Evolutionary conservation across 2,888 invertebrate genomes (phyloP), one percentile per base, ranked within the genome.

Genomic region (Ophion ellenae): DNA sequence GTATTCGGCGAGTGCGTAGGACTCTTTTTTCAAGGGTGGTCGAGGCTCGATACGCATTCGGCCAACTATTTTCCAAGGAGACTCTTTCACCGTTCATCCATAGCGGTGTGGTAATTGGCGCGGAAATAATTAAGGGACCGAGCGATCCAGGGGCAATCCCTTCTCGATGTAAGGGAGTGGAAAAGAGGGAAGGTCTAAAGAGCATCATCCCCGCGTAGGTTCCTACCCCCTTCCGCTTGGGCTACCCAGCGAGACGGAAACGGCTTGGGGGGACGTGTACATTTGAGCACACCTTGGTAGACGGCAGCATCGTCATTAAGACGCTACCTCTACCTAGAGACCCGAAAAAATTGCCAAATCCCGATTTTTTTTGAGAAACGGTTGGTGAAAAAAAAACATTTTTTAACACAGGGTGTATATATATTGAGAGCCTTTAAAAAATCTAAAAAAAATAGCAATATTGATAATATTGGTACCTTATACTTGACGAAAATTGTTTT

Each of bases 231-330:
- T 75, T 82, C 82, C 71, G 45, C 45, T 73, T 64, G 57, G 36
- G 28, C 90, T 93, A 92, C 93, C 90, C 92, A 92, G 93, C 92
- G 92, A 93, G 92, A 89, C 83, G 89, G 61, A 45, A 74, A 90
- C 90, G 89, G 71, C 83, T 76, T 86, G 81, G 3, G 40, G 61
- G 32, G 59, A 69, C 61, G 14, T 59, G n/a, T 57, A 73, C 7
- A 47, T 32, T 32, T 67, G 59, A 11, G 53, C 53, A 61, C 90
- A 90, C 90, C 89, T 90, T 88, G 91, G 91, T 91, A 93, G 91
- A 93, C 92, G 91, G 91, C 90, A 92, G 90, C 90, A 89, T 90
- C 90, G 92, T 53, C 53, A 17, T 53, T 53, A 47, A 10, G 10
- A 4, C 32, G 32, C 32, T 32, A 4, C 32, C 4, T 32, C 32